phyloP scores from a whole-genome alignment of 2,797 vertebrate species.

The Pseudomugil gertrudae region DNA sequence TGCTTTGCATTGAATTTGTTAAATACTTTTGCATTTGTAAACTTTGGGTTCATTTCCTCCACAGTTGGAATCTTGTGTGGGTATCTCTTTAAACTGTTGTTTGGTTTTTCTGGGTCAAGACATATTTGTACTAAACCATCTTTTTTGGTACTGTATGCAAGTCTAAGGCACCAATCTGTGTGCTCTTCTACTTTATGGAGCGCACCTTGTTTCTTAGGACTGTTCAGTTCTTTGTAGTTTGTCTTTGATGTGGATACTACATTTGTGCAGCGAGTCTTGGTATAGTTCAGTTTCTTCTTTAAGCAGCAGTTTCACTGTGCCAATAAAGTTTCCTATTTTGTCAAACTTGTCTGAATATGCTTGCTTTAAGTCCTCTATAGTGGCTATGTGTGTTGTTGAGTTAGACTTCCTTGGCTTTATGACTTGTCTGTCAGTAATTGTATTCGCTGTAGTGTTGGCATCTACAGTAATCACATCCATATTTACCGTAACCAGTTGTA shows the following conservation, averaged over 20 bases:
- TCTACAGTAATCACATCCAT: too few species aligned
- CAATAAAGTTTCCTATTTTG: conserved; percentile 7
- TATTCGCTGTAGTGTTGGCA: too few species aligned
- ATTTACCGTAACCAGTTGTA: too few species aligned
- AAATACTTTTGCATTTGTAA: conserved; percentile 31
- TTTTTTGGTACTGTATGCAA: conserved; percentile 28
- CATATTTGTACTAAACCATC: neutral
- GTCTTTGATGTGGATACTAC: conserved; percentile 31
- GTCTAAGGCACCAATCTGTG: conserved; percentile 40
- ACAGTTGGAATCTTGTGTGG: conserved; percentile 2
- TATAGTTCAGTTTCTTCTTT: conserved; percentile 4
- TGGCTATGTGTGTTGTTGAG: neutral
- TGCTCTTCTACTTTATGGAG: conserved; percentile 29
- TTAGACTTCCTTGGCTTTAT: neutral
- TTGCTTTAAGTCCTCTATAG: neutral
- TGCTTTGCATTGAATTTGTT: conserved; percentile 32
- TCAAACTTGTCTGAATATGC: conserved; percentile 29
- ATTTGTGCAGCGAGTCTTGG: neutral
- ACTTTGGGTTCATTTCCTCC: conserved; percentile 26
- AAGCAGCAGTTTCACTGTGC: conserved; percentile 11
- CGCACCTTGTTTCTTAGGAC: conserved; percentile 9
- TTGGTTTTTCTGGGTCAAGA: neutral
- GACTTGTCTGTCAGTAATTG: too few species aligned
- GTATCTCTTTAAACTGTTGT: too few species aligned
- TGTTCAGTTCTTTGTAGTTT: conserved; percentile 22